phyloP scores from a whole-genome alignment of 53 echinoderm and acorn worm species.

The Paracentrotus lividus region DNA sequence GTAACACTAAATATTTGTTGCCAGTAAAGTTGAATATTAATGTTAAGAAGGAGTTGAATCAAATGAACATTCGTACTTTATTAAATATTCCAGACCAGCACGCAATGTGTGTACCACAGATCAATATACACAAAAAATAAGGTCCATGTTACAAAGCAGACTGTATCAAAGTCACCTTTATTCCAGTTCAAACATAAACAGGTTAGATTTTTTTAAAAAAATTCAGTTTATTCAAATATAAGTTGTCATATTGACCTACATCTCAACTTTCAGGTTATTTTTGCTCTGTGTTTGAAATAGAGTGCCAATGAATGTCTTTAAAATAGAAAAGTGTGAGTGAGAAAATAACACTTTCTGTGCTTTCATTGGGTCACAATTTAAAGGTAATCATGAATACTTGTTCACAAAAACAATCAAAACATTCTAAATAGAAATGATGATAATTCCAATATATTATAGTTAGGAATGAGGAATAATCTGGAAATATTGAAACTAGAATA shows the following conservation, averaged over 20 bases:
- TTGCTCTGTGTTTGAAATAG: background rate
- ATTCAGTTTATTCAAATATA: conserved; percentile 16
- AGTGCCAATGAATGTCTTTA: background rate
- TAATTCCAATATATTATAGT: no score
- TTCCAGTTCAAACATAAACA: background rate
- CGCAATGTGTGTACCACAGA: background rate
- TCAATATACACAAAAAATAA: background rate
- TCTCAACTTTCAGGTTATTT: background rate
- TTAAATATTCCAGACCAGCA: background rate
- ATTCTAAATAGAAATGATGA: no score
- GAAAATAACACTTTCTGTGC: background rate
- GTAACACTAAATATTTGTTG: no score
- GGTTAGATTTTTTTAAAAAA: background rate
- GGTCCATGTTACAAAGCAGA: background rate
- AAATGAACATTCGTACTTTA: background rate
- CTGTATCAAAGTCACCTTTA: background rate
- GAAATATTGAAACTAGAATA: no score
- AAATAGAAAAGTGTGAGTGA: background rate
- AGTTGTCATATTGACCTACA: background rate
- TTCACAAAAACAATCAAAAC: no score
- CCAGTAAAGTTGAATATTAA: no score
- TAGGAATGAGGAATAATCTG: no score
- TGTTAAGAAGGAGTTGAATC: background rate
- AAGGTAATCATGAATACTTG: no score
- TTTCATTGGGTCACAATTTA: no score